phyloP scores from a whole-genome alignment of 1,140 invertebrate species.

The Metaphire vulgaris region DNA sequence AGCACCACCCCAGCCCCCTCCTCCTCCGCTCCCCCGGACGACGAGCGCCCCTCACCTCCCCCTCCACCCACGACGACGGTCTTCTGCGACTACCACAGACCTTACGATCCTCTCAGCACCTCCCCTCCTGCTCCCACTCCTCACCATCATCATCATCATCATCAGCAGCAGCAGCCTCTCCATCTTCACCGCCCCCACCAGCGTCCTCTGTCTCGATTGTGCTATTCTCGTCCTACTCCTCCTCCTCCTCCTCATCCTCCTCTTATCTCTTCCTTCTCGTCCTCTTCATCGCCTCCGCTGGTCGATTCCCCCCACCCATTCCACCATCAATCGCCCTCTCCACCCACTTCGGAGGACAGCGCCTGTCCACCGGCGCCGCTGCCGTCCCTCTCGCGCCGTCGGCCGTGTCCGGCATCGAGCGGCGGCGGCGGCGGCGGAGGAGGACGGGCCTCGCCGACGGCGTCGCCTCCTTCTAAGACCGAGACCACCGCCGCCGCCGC shows the following conservation, averaged over 20 bases:
- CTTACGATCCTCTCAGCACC: no score
- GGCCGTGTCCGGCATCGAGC: no score
- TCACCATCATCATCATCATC: background rate
- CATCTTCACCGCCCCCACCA: background rate
- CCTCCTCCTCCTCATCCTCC: background rate
- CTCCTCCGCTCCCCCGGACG: background rate
- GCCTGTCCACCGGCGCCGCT: background rate
- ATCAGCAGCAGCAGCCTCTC: background rate
- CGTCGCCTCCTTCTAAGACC: no score
- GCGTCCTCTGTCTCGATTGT: background rate
- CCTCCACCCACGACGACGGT: no score
- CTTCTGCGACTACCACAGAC: no score
- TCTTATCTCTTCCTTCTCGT: background rate
- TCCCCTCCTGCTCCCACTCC: no score
- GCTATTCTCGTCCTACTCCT: background rate
- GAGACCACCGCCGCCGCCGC: no score
- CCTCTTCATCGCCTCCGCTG: no score
- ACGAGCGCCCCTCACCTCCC: background rate
- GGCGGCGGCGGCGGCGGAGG: no score
- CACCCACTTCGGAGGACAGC: background rate
- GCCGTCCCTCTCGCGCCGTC: background rate
- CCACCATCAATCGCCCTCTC: no score
- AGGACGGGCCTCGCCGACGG: no score
- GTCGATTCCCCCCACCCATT: no score
- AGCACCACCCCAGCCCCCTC: background rate